phyloP scores from a whole-genome alignment of 2,797 vertebrate genomes.

The Melanitta fusca region DNA sequence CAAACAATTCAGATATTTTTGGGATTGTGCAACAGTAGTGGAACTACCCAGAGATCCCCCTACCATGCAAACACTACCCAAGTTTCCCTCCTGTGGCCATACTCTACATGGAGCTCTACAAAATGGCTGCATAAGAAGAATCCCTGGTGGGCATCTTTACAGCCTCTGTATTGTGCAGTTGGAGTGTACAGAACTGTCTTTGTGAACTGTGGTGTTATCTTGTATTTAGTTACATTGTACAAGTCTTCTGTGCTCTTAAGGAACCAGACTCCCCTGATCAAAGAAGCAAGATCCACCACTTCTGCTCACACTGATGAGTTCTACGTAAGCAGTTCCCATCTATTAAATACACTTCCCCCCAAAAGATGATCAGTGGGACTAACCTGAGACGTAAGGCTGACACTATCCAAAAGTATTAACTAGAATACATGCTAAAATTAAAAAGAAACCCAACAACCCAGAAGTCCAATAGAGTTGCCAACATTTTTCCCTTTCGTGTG shows the following conservation, averaged over 20 bases:
- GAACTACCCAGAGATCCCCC: neutral
- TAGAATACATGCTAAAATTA: slow-evolving; percentile 6
- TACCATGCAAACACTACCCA: neutral
- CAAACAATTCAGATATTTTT: neutral
- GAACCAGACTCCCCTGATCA: neutral
- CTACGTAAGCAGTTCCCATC: neutral
- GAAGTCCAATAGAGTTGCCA: neutral
- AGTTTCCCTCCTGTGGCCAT: neutral
- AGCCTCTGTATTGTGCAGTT: neutral
- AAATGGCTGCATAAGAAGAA: neutral
- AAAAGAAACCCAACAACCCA: neutral
- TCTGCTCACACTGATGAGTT: neutral
- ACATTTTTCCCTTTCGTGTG: neutral
- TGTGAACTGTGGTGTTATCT: neutral
- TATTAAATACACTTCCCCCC: neutral
- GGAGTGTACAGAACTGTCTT: neutral
- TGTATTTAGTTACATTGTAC: neutral
- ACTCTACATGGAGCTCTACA: neutral
- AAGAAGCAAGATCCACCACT: neutral
- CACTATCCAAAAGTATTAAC: neutral
- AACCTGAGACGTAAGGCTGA: neutral
- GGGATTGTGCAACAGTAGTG: neutral
- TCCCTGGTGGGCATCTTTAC: neutral
- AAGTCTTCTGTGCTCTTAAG: neutral
- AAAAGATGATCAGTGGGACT: neutral